Percentiles rank a stretch among this genome's conserved stretches.
Conservation (phyloP, 2,113 vertebrate genomes). For the Ceyx cyanopectus region DNA sequence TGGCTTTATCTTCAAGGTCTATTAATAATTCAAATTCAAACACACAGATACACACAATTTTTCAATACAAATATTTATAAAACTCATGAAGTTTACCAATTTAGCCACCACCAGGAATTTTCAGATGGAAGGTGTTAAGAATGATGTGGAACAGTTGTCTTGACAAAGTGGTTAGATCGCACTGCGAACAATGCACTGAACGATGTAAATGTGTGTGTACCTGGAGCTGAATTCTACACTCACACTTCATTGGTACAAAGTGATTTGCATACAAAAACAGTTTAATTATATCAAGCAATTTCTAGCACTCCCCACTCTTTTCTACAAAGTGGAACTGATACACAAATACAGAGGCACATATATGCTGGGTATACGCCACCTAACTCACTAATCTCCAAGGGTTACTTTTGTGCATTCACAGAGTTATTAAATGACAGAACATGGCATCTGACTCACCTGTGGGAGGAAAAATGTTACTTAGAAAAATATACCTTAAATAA, state of each 20-base stretch:
- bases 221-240: neutral
- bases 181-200: neutral
- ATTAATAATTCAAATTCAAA: neutral
- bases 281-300: neutral
- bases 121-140: neutral
- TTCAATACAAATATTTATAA: neutral
- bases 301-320: neutral
- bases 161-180: neutral
- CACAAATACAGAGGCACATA: neutral
- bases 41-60: accelerated
- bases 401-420: accelerated
- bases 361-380: neutral
- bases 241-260: neutral
- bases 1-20: neutral
- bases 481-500: neutral
- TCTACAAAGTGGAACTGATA: neutral
- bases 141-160: neutral
- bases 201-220: accelerated
- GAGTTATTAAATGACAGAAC: neutral
- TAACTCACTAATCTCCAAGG: neutral
- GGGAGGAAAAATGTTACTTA: neutral
- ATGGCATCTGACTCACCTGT: neutral
- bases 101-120: neutral
- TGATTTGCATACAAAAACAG: neutral
- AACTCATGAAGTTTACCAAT: neutral